Percentiles rank a stretch among this genome's conserved stretches.
Evolutionary conservation across 1,140 invertebrate genomes (phyloP).

Genomic region (Macrosteles quadrilineatus): DNA sequence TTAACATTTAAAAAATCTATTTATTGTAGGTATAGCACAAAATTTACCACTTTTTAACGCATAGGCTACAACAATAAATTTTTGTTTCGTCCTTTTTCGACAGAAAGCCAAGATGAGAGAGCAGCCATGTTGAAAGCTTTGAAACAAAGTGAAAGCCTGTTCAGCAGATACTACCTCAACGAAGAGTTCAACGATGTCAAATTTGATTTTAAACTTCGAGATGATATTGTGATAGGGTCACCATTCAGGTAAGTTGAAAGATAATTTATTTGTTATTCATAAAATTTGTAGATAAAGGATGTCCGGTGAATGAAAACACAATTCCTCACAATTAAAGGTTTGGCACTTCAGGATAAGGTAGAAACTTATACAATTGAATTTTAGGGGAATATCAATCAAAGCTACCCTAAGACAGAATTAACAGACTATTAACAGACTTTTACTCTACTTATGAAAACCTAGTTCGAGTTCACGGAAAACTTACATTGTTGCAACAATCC

Average conservation of each 20-base stretch:
- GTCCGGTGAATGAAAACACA: too few relatives aligned
- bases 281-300: too few relatives aligned
- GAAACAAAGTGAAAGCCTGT: slow-evolving; percentile 73
- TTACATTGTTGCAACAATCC: too few relatives aligned
- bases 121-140: slow-evolving; percentile 81
- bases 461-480: too few relatives aligned
- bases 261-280: too few relatives aligned
- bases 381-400: too few relatives aligned
- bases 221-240: slow-evolving; percentile 85
- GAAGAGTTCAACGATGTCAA: slow-evolving; percentile 86
- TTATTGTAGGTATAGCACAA: background rate
- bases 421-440: too few relatives aligned
- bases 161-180: slow-evolving; percentile 86
- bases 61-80: background rate
- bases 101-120: slow-evolving; percentile 70
- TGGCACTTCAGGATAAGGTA: too few relatives aligned
- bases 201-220: slow-evolving; percentile 80
- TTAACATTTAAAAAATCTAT: background rate
- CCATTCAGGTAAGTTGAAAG: slow-evolving; percentile 57
- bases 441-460: too few relatives aligned
- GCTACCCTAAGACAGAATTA: too few relatives aligned
- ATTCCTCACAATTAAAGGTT: too few relatives aligned
- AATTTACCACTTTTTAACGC: background rate
- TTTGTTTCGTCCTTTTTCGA: slow-evolving; percentile 19
- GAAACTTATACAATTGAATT: too few relatives aligned